These are phyloP conservation scores for Anthonomus grandis DNA, from an alignment of 1,140 invertebrate genomes.

Conservation along the genomic window DNA sequence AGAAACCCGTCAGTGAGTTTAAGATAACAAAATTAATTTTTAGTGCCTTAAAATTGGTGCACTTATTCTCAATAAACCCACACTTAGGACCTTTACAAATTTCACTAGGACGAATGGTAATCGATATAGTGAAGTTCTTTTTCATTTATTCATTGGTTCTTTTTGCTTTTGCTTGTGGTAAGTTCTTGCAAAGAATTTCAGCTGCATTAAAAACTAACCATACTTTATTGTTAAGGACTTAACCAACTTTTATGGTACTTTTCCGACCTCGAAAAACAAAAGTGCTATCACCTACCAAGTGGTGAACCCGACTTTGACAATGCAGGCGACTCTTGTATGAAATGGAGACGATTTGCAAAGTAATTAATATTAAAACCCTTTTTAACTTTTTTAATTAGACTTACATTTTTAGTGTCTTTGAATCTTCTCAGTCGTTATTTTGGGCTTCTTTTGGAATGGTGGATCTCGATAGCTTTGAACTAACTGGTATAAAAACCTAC, in stretches of 20 bases:
- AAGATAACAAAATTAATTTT: too few species aligned
- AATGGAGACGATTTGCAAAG: constrained; percentile 71
- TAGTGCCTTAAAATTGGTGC: constrained; percentile 82
- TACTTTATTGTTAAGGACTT: constrained; percentile 51
- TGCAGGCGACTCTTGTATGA: constrained; percentile 67
- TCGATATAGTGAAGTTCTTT: constrained; percentile 86
- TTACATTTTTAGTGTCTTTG: constrained; percentile 69
- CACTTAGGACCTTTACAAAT: constrained; percentile 85
- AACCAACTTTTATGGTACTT: constrained; percentile 92
- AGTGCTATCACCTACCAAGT: constrained; percentile 64
- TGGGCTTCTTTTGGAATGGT: constrained; percentile 87
- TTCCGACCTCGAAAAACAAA: constrained; percentile 72
- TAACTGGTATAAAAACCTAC: constrained; percentile 72
- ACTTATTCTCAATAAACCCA: constrained; percentile 88
- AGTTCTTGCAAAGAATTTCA: constrained; percentile 26
- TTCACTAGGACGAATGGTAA: constrained; percentile 79
- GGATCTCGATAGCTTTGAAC: constrained; percentile 74
- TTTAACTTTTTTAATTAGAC: not conserved
- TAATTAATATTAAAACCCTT: constrained; percentile 32
- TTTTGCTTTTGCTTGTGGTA: constrained; percentile 80
- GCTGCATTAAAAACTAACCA: not conserved
- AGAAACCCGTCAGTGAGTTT: too few species aligned
- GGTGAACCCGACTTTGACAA: constrained; percentile 64
- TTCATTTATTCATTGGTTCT: constrained; percentile 81
- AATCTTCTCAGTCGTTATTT: constrained; percentile 84